Percentiles rank a stretch among this genome's conserved stretches.
phyloP scores from a whole-genome alignment of 2,888 invertebrate species.

The Hybos culiciformis region DNA sequence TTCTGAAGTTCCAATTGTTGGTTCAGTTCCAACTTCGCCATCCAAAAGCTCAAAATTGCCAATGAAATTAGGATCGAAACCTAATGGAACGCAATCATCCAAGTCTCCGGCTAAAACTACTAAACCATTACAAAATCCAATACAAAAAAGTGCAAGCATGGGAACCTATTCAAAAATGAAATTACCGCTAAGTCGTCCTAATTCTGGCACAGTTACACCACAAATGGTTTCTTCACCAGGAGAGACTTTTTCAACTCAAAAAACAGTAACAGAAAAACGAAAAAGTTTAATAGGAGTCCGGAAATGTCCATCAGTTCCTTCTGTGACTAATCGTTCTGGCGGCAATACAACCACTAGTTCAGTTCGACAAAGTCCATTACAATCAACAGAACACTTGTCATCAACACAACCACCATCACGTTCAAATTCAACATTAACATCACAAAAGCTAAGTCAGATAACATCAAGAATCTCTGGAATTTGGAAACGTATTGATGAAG shows the following conservation, averaged over 20 bases:
- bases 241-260: background rate
- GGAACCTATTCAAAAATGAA: conserved; percentile 16
- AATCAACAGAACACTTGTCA: conserved; percentile 20
- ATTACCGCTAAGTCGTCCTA: too few relatives aligned
- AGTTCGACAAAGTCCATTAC: conserved; percentile 23
- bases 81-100: conserved; percentile 6
- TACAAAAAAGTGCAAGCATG: conserved; percentile 18
- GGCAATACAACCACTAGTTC: conserved; percentile 31
- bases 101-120: conserved; percentile 12
- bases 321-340: conserved; percentile 30
- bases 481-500: conserved; percentile 32
- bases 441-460: conserved; percentile 26
- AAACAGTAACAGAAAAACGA: conserved; percentile 3
- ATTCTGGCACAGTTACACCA: conserved; percentile 17
- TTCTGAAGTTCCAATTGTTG: conserved; percentile 30
- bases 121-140: conserved; percentile 10
- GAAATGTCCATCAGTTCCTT: conserved; percentile 18
- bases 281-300: conserved; percentile 15
- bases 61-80: conserved; percentile 21
- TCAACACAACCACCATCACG: conserved; percentile 33
- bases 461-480: conserved; percentile 34
- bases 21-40: conserved; percentile 18
- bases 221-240: conserved; percentile 15
- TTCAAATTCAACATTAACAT: conserved; percentile 32
- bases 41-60: conserved; percentile 29